These are phyloP conservation scores for Leucoraja erinaceus DNA, from an alignment of 2,113 vertebrate species.

Conservation along the genomic window DNA sequence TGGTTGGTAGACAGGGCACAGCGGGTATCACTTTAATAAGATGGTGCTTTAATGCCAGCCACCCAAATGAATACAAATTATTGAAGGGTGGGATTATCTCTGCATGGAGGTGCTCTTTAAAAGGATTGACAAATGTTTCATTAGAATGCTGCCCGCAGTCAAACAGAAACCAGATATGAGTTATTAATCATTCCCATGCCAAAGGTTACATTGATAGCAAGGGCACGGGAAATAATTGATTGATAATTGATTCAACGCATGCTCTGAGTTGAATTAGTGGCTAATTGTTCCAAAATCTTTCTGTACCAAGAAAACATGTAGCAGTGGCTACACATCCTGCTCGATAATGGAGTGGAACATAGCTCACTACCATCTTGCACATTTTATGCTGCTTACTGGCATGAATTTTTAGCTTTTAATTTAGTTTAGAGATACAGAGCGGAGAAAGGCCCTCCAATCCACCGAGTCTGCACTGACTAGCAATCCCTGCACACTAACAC, in stretches of 20 bases:
- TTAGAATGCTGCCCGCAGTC: neutral
- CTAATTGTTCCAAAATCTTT: neutral
- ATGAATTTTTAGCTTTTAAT: too few species aligned
- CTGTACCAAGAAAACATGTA: neutral
- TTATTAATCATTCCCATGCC: neutral
- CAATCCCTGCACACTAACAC: too few species aligned
- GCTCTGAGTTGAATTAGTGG: neutral
- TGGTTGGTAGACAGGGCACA: neutral
- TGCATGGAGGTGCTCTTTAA: neutral
- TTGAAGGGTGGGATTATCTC: neutral
- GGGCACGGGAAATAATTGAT: neutral
- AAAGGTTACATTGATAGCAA: slow-evolving; percentile 2
- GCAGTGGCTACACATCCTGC: too few species aligned
- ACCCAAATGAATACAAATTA: neutral
- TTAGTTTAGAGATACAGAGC: too few species aligned
- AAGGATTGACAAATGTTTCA: neutral
- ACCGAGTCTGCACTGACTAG: too few species aligned
- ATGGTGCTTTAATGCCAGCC: neutral
- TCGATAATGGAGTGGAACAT: too few species aligned
- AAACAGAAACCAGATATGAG: neutral
- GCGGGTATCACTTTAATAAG: neutral
- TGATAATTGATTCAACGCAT: too few species aligned
- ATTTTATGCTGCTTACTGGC: too few species aligned
- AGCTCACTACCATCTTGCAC: too few species aligned
- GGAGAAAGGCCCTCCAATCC: too few species aligned